These are phyloP conservation scores for Vidua chalybeata DNA, from an alignment of 2,113 vertebrate genomes.

Conservation along the genomic window DNA sequence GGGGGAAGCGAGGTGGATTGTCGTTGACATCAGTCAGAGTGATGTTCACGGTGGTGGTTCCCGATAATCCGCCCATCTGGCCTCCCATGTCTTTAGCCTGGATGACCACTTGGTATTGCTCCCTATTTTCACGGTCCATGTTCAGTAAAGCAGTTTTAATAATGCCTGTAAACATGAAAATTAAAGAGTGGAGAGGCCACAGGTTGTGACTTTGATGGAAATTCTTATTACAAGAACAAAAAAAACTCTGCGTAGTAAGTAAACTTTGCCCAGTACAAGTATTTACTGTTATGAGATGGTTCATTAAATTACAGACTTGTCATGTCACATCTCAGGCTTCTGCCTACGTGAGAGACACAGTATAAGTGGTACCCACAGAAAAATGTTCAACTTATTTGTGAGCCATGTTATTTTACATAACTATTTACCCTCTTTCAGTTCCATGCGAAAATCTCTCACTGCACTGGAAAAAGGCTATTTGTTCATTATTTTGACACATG, in stretches of 20 bases:
- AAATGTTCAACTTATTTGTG: constrained; percentile 1
- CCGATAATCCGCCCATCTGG: constrained; percentile 94
- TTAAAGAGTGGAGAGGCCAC: constrained; percentile 20
- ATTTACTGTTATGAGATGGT: constrained; percentile 30
- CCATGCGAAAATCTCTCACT: neutral
- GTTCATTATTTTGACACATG: constrained; percentile 16
- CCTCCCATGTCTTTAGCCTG: constrained; percentile 98
- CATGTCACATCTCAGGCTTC: constrained; percentile 1
- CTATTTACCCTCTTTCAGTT: neutral
- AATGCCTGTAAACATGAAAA: constrained; percentile 79
- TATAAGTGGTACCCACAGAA: neutral
- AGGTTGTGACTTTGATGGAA: constrained; percentile 11
- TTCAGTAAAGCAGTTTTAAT: constrained; percentile 93
- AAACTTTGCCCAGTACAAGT: constrained; percentile 33
- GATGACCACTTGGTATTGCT: constrained; percentile 95
- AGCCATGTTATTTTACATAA: neutral
- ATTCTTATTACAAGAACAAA: constrained; percentile 41
- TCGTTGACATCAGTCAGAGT: constrained; percentile 90
- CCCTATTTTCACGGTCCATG: constrained; percentile 93
- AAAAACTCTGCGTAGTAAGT: neutral
- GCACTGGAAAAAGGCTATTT: neutral
- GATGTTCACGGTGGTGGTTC: constrained; percentile 94
- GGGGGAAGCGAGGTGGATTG: constrained; percentile 91
- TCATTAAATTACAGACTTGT: constrained; percentile 46
- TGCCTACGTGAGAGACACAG: constrained; percentile 1